Conservation (phyloP, 2,888 invertebrate species). For the Aphodius sticticus region DNA sequence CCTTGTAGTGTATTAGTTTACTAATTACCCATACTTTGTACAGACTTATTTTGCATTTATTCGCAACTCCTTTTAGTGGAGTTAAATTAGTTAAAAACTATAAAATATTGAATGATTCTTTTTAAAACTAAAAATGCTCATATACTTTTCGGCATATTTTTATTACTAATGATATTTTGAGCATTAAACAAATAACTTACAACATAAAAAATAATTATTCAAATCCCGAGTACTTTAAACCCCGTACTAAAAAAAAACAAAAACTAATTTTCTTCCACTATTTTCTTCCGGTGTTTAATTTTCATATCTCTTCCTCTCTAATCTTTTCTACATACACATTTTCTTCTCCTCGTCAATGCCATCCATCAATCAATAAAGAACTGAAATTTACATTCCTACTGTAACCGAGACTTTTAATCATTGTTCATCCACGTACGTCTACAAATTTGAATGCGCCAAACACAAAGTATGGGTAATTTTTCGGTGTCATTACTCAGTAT, state of each 20-base stretch:
- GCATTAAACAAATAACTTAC: no score
- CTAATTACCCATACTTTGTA: background rate
- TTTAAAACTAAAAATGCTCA: no score
- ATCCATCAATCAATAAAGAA: background rate
- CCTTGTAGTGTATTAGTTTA: constrained; percentile 17
- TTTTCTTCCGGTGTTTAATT: background rate
- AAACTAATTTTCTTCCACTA: background rate
- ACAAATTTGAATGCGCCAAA: background rate
- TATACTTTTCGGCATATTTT: no score
- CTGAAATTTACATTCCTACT: constrained; percentile 24
- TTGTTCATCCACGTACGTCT: background rate
- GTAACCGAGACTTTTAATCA: background rate
- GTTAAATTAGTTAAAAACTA: no score
- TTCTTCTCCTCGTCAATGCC: background rate
- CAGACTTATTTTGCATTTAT: background rate
- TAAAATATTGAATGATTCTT: no score
- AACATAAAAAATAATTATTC: no score
- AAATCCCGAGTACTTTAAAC: no score
- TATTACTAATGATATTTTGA: no score
- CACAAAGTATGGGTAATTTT: background rate
- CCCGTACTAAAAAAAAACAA: no score
- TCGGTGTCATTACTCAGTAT: constrained; percentile 14
- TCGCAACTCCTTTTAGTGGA: background rate
- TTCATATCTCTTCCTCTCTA: background rate
- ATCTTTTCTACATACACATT: background rate